phyloP scores from a whole-genome alignment of 2,113 vertebrate genomes.

The Pampusana beccarii region DNA sequence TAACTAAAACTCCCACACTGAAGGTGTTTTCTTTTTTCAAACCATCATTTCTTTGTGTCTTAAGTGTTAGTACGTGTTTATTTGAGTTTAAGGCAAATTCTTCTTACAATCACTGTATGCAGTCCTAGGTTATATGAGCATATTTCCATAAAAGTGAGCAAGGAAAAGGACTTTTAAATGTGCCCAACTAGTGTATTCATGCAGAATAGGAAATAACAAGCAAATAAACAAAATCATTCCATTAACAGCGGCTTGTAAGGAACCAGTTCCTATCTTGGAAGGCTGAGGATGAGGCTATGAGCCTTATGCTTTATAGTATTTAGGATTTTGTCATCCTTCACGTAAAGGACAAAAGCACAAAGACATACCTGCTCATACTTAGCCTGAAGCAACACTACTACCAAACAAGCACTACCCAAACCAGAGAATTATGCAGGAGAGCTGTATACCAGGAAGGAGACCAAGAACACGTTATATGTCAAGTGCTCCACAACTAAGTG shows the following conservation, averaged over 20 bases:
- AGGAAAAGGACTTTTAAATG: not conserved
- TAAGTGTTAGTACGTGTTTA: not conserved
- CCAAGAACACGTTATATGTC: not conserved
- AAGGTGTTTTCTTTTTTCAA: not conserved
- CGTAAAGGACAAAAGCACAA: not conserved
- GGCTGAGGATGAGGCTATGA: not conserved
- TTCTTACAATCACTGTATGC: not conserved
- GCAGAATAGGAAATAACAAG: not conserved
- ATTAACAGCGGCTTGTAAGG: not conserved
- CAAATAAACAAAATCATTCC: not conserved
- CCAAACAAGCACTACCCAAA: not conserved
- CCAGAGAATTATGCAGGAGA: not conserved
- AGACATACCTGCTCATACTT: not conserved
- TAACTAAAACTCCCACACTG: not conserved
- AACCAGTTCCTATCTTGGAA: not conserved
- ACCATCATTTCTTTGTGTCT: not conserved
- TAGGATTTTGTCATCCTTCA: not conserved
- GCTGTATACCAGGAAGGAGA: not conserved
- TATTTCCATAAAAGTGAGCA: not conserved
- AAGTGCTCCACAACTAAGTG: not conserved
- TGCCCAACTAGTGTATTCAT: not conserved
- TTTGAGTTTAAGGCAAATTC: not conserved
- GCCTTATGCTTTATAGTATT: not conserved
- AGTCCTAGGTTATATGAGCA: not conserved
- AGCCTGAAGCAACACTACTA: not conserved